phyloP scores from a whole-genome alignment of 2,888 invertebrate species.

The Kryphioiulus occultus region DNA sequence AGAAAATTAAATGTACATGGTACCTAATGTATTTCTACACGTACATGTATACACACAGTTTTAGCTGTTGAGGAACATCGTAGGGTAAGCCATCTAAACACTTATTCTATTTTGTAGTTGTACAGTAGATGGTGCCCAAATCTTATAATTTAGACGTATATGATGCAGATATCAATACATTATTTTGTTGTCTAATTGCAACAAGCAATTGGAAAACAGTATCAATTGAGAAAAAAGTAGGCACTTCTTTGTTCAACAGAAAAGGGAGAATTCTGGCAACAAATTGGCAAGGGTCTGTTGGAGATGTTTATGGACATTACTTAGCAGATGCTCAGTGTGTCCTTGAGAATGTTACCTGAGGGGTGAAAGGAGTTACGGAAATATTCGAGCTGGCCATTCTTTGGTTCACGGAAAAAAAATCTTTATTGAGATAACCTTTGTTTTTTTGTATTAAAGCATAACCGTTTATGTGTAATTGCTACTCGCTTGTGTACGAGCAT shows the following conservation, averaged over 20 bases:
- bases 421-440: neutral
- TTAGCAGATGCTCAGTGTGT: slow-evolving; percentile 18
- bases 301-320: slow-evolving; percentile 27
- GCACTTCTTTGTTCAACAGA: neutral
- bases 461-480: slow-evolving; percentile 11
- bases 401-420: neutral
- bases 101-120: too few relatives aligned
- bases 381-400: neutral
- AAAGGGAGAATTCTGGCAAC: neutral
- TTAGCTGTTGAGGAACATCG: too few relatives aligned
- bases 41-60: too few relatives aligned
- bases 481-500: neutral
- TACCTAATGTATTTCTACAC: too few relatives aligned
- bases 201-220: neutral
- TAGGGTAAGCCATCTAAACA: too few relatives aligned
- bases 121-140: too few relatives aligned
- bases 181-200: neutral
- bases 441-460: neutral
- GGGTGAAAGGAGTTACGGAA: slow-evolving; percentile 40
- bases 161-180: too few relatives aligned
- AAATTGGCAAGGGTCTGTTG: slow-evolving; percentile 17
- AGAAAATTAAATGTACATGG: too few relatives aligned
- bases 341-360: slow-evolving; percentile 7
- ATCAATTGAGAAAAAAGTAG: neutral
- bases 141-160: too few relatives aligned